Conservation (phyloP, 2,113 vertebrate species). For the Propithecus coquereli region DNA sequence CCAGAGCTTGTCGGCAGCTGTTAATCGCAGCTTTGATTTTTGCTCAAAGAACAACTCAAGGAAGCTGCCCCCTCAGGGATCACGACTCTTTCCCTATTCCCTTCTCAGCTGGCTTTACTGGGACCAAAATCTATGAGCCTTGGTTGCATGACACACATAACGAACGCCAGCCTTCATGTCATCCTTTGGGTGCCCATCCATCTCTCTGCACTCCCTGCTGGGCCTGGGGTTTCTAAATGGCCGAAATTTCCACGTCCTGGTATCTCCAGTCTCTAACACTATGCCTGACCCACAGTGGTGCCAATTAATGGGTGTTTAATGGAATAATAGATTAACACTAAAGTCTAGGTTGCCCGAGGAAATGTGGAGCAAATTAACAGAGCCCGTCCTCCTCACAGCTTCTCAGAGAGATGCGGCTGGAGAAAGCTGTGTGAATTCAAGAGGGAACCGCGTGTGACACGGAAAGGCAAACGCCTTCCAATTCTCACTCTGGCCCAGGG, state of each 20-base stretch:
- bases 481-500: background rate
- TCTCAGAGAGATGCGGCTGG: background rate
- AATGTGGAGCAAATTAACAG: fast-evolving
- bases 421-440: background rate
- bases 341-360: background rate
- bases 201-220: fast-evolving
- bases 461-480: background rate
- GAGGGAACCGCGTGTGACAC: no score
- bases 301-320: background rate
- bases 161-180: fast-evolving
- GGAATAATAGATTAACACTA: background rate
- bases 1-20: background rate
- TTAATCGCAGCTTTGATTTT: background rate
- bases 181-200: background rate
- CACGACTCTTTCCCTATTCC: background rate
- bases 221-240: background rate
- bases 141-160: background rate
- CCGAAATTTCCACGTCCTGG: background rate
- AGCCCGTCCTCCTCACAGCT: fast-evolving
- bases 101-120: background rate
- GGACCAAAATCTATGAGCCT: background rate
- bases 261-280: background rate
- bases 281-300: background rate
- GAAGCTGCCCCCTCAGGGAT: background rate
- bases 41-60: background rate